These are phyloP conservation scores for Nowickia ferox DNA, from an alignment of 2,888 invertebrate genomes.

Conservation along the genomic window DNA sequence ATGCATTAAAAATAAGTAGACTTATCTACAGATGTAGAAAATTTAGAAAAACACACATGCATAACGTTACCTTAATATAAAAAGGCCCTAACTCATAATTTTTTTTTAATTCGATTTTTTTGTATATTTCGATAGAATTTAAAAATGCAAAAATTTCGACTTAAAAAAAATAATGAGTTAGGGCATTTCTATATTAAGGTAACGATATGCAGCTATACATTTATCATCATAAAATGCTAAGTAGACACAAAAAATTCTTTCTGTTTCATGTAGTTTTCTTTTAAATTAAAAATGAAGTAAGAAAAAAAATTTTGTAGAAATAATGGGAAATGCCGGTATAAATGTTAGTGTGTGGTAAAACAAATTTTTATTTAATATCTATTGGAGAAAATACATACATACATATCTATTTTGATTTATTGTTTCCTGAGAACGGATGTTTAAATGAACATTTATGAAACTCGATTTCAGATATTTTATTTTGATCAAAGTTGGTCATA, in stretches of 20 bases:
- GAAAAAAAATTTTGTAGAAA: slow-evolving; percentile 3
- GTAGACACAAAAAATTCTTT: slow-evolving; percentile 27
- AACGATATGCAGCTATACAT: neutral
- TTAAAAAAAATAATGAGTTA: too few species aligned
- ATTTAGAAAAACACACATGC: neutral
- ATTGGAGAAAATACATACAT: slow-evolving; percentile 4
- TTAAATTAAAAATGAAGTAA: neutral
- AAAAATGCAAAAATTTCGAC: too few species aligned
- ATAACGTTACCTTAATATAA: too few species aligned
- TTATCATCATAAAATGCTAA: slow-evolving; percentile 35
- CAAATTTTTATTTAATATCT: neutral
- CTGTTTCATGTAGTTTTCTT: slow-evolving; percentile 1
- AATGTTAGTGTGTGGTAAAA: neutral
- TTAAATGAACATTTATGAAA: slow-evolving; percentile 50
- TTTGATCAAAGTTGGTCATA: slow-evolving; percentile 1
- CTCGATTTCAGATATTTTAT: slow-evolving; percentile 49
- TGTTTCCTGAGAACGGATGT: slow-evolving; percentile 34
- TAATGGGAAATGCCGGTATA: slow-evolving; percentile 18
- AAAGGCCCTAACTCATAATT: too few species aligned
- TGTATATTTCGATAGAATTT: too few species aligned
- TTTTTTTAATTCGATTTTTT: too few species aligned
- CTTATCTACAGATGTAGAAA: neutral
- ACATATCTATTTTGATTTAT: slow-evolving; percentile 60
- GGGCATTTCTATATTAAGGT: too few species aligned
- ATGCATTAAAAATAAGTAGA: neutral